Evolutionary conservation across 2,797 vertebrate genomes (phyloP).

Genomic region (Pseudochromis fuscus): DNA sequence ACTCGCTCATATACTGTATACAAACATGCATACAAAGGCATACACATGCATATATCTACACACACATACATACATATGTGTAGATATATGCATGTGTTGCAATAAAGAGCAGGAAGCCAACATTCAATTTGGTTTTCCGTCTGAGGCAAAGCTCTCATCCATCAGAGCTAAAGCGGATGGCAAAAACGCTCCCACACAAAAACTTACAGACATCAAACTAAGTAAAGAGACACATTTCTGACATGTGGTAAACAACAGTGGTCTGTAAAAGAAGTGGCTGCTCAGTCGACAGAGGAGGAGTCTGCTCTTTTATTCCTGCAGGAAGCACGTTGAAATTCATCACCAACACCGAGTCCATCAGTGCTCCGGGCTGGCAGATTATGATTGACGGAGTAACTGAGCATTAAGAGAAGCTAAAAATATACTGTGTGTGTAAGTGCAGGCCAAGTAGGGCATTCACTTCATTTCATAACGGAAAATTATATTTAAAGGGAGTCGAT

Average conservation of each 20-base stretch:
- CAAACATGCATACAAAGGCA: too few species aligned
- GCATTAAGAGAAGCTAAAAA: constrained; percentile 44
- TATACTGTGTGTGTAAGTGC: constrained; percentile 4
- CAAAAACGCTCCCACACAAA: constrained; percentile 20
- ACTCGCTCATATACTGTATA: too few species aligned
- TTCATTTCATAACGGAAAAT: constrained; percentile 52
- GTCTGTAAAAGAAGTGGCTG: constrained; percentile 20
- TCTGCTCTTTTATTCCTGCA: constrained; percentile 30
- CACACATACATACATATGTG: too few species aligned
- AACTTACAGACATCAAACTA: constrained; percentile 33
- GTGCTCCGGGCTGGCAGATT: constrained; percentile 1
- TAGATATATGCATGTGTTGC: too few species aligned
- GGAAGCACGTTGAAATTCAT: constrained; percentile 16
- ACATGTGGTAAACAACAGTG: constrained; percentile 42
- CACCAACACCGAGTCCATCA: constrained; percentile 15
- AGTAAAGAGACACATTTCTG: constrained; percentile 31
- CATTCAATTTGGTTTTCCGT: constrained; percentile 47
- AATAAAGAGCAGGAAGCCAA: constrained; percentile 21
- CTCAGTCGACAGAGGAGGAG: constrained; percentile 31
- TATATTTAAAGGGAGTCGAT: constrained; percentile 21
- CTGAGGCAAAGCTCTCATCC: constrained; percentile 50
- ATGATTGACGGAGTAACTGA: constrained; percentile 28
- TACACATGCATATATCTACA: too few species aligned
- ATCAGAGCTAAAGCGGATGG: constrained; percentile 34
- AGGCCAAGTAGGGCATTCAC: constrained; percentile 38